These are phyloP conservation scores for Noctilio leporinus DNA, from an alignment of 2,113 vertebrate genomes.

Conservation along the genomic window DNA sequence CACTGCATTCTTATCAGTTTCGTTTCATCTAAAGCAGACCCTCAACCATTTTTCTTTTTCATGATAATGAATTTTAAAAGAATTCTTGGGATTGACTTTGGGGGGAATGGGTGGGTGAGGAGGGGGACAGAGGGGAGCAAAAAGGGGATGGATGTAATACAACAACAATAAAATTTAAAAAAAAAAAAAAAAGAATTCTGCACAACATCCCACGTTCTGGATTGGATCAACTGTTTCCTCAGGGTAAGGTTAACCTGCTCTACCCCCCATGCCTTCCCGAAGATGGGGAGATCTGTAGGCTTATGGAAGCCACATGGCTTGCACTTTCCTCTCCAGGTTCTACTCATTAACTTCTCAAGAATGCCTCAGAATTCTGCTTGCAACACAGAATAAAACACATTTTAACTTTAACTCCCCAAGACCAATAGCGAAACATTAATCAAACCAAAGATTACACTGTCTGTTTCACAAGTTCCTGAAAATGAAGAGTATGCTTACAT, in stretches of 20 bases:
- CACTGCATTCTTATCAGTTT: background rate
- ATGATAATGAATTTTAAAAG: background rate
- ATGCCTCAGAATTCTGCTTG: background rate
- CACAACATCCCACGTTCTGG: background rate
- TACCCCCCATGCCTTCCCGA: background rate
- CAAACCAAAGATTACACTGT: background rate
- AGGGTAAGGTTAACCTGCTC: background rate
- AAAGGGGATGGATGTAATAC: too few species aligned
- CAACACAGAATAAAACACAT: background rate
- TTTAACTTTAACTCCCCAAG: background rate
- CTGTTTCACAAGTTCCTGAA: background rate
- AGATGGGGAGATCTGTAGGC: background rate
- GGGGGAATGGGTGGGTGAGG: too few species aligned
- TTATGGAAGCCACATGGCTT: background rate
- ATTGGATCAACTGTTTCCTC: background rate
- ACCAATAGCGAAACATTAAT: background rate
- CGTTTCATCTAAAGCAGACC: background rate
- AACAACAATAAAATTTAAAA: too few species aligned
- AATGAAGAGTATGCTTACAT: background rate
- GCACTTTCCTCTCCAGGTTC: background rate
- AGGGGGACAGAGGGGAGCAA: too few species aligned
- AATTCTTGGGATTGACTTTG: too few species aligned
- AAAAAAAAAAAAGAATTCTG: too few species aligned
- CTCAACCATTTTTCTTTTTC: background rate
- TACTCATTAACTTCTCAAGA: constrained; percentile 9